Evolutionary conservation across 1,140 invertebrate genomes (phyloP).

Genomic region (Diabrotica virgifera): DNA sequence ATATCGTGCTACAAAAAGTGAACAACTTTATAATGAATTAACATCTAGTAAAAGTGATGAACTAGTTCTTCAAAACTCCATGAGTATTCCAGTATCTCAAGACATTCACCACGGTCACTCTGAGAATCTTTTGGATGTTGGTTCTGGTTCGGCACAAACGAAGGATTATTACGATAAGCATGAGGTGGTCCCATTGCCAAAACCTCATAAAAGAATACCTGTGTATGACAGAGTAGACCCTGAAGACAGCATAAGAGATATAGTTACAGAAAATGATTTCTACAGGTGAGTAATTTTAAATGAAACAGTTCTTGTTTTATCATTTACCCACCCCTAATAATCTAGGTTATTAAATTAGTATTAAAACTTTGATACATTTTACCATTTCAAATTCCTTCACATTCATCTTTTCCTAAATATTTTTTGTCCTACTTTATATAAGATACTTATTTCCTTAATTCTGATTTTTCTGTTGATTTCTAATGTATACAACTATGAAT

Average conservation of each 20-base stretch:
- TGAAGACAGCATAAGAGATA: slow-evolving; percentile 62
- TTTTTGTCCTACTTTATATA: no score
- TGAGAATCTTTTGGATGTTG: slow-evolving; percentile 42
- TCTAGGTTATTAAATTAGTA: no score
- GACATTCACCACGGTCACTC: slow-evolving; percentile 47
- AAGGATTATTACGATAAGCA: slow-evolving; percentile 42
- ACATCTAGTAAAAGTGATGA: slow-evolving; percentile 47
- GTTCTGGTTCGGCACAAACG: slow-evolving; percentile 34
- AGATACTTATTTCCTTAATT: no score
- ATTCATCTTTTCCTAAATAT: no score
- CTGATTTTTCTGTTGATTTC: no score
- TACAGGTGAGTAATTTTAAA: slow-evolving; percentile 52
- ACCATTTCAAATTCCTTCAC: no score
- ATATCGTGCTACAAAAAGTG: slow-evolving; percentile 38
- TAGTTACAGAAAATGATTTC: slow-evolving; percentile 63
- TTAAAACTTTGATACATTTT: no score
- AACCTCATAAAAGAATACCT: slow-evolving; percentile 28
- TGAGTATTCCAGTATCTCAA: slow-evolving; percentile 38
- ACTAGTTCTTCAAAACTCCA: slow-evolving; percentile 44
- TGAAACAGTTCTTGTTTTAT: not conserved
- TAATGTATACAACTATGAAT: no score
- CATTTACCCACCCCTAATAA: not conserved
- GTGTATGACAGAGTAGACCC: slow-evolving; percentile 57
- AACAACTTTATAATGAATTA: slow-evolving; percentile 44
- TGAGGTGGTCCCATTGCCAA: slow-evolving; percentile 34